phyloP scores from a whole-genome alignment of 2,797 vertebrate species.

The Hyperoplus lanceolatus region DNA sequence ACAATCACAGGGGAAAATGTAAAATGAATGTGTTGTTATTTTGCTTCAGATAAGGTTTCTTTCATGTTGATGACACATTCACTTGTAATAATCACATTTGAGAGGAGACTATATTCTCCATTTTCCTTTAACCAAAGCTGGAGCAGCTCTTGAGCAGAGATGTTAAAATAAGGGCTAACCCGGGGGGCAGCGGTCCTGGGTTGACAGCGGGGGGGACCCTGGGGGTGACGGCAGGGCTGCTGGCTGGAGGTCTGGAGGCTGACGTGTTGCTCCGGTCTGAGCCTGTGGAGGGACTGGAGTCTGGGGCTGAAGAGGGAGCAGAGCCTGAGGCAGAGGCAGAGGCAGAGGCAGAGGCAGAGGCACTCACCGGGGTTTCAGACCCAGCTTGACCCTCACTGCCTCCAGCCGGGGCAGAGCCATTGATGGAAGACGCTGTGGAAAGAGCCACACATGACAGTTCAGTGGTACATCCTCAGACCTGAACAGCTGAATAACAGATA shows the following conservation, averaged over 20 bases:
- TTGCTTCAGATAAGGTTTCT: too few relatives aligned
- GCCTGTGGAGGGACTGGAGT: slow-evolving; percentile 64
- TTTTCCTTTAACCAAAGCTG: too few relatives aligned
- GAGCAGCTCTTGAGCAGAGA: neutral
- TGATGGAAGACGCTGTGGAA: slow-evolving; percentile 77
- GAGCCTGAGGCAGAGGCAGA: slow-evolving; percentile 44
- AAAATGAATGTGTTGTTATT: too few relatives aligned
- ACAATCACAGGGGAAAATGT: too few relatives aligned
- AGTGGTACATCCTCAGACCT: neutral
- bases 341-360: slow-evolving; percentile 17
- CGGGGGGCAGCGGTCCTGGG: slow-evolving; percentile 92
- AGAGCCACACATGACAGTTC: slow-evolving; percentile 1
- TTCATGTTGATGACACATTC: too few relatives aligned
- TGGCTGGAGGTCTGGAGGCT: slow-evolving; percentile 61
- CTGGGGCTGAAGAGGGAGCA: slow-evolving; percentile 41
- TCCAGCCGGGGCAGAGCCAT: slow-evolving; percentile 77
- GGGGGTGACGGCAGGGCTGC: slow-evolving; percentile 59
- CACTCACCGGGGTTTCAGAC: slow-evolving; percentile 73
- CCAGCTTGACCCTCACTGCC: slow-evolving; percentile 70
- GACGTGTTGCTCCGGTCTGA: slow-evolving; percentile 55
- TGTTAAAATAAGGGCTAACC: slow-evolving; percentile 81
- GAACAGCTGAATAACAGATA: neutral
- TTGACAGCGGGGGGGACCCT: slow-evolving; percentile 82
- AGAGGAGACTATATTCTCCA: too few relatives aligned
- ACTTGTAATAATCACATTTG: too few relatives aligned